Evolutionary conservation across 1,140 invertebrate genomes (phyloP).

Genomic region (Trinorchestia longiramus): DNA sequence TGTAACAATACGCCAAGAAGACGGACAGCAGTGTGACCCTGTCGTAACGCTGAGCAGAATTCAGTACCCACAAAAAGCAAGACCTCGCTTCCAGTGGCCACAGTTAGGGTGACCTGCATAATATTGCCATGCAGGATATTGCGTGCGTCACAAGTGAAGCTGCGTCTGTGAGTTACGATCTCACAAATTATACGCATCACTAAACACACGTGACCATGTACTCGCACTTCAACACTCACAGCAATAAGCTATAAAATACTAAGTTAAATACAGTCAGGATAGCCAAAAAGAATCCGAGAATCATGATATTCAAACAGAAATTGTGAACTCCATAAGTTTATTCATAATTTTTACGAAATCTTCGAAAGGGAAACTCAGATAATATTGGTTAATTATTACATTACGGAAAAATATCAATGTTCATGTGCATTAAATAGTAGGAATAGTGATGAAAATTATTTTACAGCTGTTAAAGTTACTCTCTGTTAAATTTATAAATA

Average conservation of each 20-base stretch:
- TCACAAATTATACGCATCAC: background rate
- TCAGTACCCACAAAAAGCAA: background rate
- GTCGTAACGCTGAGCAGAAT: background rate
- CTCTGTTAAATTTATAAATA: too few species aligned
- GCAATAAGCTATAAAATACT: too few species aligned
- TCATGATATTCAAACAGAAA: background rate
- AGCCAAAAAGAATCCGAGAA: background rate
- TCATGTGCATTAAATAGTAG: background rate
- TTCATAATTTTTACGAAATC: background rate
- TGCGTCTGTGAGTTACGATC: constrained; percentile 17
- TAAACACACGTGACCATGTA: background rate
- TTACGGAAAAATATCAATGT: too few species aligned
- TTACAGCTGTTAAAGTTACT: too few species aligned
- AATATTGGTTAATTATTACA: background rate
- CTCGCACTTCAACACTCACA: background rate
- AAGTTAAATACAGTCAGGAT: background rate
- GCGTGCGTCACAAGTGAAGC: background rate
- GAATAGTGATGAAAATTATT: too few species aligned
- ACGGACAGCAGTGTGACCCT: background rate
- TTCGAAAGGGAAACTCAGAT: background rate
- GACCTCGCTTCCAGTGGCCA: background rate
- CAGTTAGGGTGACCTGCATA: background rate
- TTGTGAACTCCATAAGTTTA: background rate
- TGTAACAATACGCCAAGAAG: too few species aligned
- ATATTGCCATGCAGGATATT: background rate